Percentiles rank a stretch among this genome's conserved stretches.
phyloP scores from a whole-genome alignment of 2,888 invertebrate species.

The Arge pagana region DNA sequence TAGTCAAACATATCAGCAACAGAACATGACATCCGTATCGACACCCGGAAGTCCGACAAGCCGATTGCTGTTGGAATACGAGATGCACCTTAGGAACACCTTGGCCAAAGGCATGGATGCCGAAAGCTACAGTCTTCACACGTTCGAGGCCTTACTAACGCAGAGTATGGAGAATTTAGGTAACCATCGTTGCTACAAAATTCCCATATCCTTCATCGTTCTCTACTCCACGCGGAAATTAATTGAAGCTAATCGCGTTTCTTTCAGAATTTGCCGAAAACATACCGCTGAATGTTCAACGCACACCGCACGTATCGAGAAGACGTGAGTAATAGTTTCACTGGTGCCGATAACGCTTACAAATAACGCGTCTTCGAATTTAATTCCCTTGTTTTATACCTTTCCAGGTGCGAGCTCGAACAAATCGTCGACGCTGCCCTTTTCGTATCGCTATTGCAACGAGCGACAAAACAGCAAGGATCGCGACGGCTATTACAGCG shows the following conservation, averaged over 20 bases:
- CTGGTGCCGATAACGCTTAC: constrained; percentile 21
- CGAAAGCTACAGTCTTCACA: constrained; percentile 91
- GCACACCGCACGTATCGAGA: constrained; percentile 83
- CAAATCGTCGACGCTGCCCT: constrained; percentile 81
- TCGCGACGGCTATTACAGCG: constrained; percentile 87
- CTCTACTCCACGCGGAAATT: background rate
- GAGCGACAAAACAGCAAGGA: constrained; percentile 66
- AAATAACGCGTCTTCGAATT: background rate
- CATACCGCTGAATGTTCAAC: constrained; percentile 80
- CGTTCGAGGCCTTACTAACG: constrained; percentile 88
- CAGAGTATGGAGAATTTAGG: constrained; percentile 96
- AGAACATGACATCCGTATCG: constrained; percentile 52
- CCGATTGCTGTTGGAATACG: constrained; percentile 85
- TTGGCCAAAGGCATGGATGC: constrained; percentile 94
- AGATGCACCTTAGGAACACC: constrained; percentile 91
- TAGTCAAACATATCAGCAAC: constrained; percentile 61
- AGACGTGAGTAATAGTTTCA: constrained; percentile 74
- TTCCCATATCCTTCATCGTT: background rate
- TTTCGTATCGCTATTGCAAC: constrained; percentile 73
- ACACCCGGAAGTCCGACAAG: constrained; percentile 85
- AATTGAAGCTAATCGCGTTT: too few species aligned
- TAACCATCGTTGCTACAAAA: constrained; percentile 51
- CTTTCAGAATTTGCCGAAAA: constrained; percentile 85
- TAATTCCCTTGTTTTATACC: background rate
- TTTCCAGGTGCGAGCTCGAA: constrained; percentile 69